Percentiles rank a stretch among this genome's conserved stretches.
These are phyloP conservation scores for Candoia aspera DNA, from an alignment of 2,113 vertebrate species.

Conservation along the genomic window DNA sequence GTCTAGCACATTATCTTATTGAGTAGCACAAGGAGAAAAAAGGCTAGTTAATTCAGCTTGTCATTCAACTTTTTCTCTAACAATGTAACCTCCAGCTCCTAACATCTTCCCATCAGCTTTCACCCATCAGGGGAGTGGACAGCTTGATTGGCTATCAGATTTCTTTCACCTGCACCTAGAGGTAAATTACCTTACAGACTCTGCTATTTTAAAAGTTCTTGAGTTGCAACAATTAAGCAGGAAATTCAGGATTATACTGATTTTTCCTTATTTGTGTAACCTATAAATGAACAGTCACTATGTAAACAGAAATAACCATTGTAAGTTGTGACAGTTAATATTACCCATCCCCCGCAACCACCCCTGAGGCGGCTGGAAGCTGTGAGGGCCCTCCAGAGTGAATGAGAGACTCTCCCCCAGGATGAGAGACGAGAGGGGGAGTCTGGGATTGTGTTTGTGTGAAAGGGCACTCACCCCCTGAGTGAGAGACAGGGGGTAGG, in stretches of 20 bases:
- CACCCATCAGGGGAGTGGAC: background rate
- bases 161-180: background rate
- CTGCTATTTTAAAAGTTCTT: background rate
- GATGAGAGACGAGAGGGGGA: too few relatives aligned
- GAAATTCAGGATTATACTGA: background rate
- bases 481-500: too few relatives aligned
- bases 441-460: too few relatives aligned
- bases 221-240: background rate
- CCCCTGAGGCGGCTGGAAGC: too few relatives aligned
- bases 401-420: too few relatives aligned
- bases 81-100: background rate
- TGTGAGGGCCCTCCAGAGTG: too few relatives aligned
- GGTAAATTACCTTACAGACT: background rate
- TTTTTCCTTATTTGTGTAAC: background rate
- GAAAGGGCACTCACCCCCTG: too few relatives aligned
- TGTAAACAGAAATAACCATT: background rate
- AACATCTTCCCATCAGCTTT: background rate
- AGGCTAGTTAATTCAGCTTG: background rate
- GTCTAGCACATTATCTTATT: background rate
- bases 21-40: accelerated
- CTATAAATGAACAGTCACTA: background rate
- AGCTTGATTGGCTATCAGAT: background rate
- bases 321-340: background rate
- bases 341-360: too few relatives aligned
- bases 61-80: background rate